Conservation (phyloP, 2,113 vertebrate species). For the Proterorhinus semilunaris region DNA sequence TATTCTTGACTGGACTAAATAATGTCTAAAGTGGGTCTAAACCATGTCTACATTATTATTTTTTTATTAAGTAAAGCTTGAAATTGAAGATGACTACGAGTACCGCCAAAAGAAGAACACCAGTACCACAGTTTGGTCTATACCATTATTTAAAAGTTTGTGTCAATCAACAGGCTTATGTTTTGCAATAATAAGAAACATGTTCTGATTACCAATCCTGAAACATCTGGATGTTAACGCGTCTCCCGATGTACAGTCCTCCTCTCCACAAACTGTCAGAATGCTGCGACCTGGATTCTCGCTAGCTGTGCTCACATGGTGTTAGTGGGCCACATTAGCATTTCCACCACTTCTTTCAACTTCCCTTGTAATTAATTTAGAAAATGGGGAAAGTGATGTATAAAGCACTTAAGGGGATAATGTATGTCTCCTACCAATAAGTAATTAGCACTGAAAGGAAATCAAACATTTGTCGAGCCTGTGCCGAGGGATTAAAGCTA, state of each 20-base stretch:
- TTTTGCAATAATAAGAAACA: not conserved
- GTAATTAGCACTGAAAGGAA: slow-evolving; percentile 48
- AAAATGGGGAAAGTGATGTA: slow-evolving; percentile 47
- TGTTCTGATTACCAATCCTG: slow-evolving; percentile 39
- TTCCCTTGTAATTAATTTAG: slow-evolving; percentile 63
- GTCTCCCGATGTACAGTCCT: slow-evolving; percentile 18
- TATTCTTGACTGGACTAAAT: too few species aligned
- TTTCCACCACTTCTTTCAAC: slow-evolving; percentile 54
- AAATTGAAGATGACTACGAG: too few species aligned
- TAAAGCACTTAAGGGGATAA: slow-evolving; percentile 57
- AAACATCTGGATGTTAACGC: slow-evolving; percentile 44
- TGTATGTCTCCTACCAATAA: slow-evolving; percentile 59
- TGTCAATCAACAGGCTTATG: too few species aligned
- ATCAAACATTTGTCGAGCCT: slow-evolving; percentile 36
- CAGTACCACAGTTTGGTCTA: too few species aligned
- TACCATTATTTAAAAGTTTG: too few species aligned
- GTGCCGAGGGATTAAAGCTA: slow-evolving; percentile 27
- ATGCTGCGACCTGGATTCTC: slow-evolving; percentile 57
- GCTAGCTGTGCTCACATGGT: slow-evolving; percentile 25
- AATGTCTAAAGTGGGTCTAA: too few species aligned
- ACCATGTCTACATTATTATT: too few species aligned
- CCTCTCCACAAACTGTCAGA: slow-evolving; percentile 9
- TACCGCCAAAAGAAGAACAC: too few species aligned
- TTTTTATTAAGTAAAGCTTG: too few species aligned
- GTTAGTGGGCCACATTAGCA: slow-evolving; percentile 64